These are phyloP conservation scores for Euclidia mi DNA, from an alignment of 2,888 invertebrate species.

Conservation along the genomic window DNA sequence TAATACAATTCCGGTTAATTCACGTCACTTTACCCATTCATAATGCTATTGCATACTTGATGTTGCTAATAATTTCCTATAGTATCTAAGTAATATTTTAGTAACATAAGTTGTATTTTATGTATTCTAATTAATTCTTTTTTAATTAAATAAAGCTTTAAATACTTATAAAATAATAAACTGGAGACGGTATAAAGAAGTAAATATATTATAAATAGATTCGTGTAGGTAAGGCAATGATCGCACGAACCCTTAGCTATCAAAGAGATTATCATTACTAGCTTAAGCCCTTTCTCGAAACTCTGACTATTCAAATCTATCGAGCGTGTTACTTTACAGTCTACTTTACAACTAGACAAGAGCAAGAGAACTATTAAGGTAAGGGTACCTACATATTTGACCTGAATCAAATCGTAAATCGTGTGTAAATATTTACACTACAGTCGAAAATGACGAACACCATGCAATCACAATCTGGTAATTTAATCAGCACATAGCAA, in stretches of 20 bases:
- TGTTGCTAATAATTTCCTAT: too few relatives aligned
- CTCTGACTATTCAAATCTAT: slow-evolving; percentile 68
- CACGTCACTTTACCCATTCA: slow-evolving; percentile 15
- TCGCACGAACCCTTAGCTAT: slow-evolving; percentile 57
- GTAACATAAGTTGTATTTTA: too few relatives aligned
- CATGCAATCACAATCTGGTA: background rate
- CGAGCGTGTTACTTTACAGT: slow-evolving; percentile 62
- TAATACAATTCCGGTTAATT: slow-evolving; percentile 40
- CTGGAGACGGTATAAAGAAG: background rate
- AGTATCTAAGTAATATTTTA: too few relatives aligned
- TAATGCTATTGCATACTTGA: background rate
- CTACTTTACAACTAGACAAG: slow-evolving; percentile 66
- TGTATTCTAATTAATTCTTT: too few relatives aligned
- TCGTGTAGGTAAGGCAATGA: slow-evolving; percentile 38
- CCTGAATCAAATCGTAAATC: background rate
- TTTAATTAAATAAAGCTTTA: too few relatives aligned
- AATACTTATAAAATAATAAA: too few relatives aligned
- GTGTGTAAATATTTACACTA: background rate
- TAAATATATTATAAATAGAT: slow-evolving; percentile 27
- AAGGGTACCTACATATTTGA: background rate
- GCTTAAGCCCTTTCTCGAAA: slow-evolving; percentile 63
- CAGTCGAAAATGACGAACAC: background rate
- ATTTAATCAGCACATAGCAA: slow-evolving; percentile 24
- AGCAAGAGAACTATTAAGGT: slow-evolving; percentile 29
- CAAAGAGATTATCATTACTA: slow-evolving; percentile 69